These are phyloP conservation scores for Phocoena sinus DNA, from an alignment of 2,113 vertebrate species.

Conservation along the genomic window DNA sequence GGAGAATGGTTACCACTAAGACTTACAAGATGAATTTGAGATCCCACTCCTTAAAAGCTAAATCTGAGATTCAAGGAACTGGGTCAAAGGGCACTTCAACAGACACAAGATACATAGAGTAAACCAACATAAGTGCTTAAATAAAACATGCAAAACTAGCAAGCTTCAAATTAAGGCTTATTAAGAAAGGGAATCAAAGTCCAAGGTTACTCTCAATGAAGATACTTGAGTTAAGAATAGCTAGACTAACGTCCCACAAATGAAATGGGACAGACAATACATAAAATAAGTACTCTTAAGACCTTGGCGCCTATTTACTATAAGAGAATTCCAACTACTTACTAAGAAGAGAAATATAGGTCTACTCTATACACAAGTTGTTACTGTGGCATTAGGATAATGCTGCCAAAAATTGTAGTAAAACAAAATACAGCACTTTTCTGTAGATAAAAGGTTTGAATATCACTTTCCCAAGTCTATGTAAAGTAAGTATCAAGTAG, in stretches of 20 bases:
- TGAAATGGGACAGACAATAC: background rate
- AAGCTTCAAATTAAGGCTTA: background rate
- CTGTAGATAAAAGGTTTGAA: background rate
- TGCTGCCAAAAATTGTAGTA: background rate
- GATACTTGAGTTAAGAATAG: background rate
- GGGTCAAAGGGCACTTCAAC: background rate
- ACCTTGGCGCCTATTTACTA: background rate
- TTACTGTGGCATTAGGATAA: background rate
- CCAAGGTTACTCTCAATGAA: background rate
- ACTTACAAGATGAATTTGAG: background rate
- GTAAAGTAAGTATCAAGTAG: conserved; percentile 13
- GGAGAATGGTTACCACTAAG: background rate
- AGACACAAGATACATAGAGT: background rate
- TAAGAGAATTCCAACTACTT: background rate
- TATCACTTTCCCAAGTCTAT: background rate
- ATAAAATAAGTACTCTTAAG: background rate
- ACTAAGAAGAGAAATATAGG: background rate
- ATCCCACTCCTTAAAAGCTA: background rate
- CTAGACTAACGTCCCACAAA: background rate
- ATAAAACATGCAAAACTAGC: background rate
- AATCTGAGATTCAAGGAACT: background rate
- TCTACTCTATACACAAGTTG: background rate
- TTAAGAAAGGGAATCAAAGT: background rate
- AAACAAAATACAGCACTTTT: background rate
- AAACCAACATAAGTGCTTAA: background rate